Evolutionary conservation across 2,888 invertebrate species (phyloP).

Genomic region (Lochmaea crataegi): DNA sequence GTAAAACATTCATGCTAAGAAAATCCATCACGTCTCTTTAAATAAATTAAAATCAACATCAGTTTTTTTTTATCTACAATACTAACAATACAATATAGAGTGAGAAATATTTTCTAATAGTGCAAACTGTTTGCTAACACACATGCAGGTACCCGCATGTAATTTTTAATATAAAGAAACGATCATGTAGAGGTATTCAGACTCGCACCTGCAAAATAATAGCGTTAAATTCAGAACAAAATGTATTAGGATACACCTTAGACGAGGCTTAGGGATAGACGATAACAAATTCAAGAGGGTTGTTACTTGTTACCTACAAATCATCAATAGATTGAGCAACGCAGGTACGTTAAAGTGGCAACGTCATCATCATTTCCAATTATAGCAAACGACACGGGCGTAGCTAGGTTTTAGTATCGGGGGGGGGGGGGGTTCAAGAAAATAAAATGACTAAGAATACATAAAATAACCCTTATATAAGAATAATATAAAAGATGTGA

Average conservation of each 20-base stretch:
- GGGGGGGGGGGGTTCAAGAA: too few species aligned
- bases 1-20: background rate
- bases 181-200: constrained; percentile 3
- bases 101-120: constrained; percentile 2
- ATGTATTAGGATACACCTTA: too few species aligned
- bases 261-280: background rate
- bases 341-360: too few species aligned
- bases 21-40: background rate
- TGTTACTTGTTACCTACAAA: too few species aligned
- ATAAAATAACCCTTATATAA: too few species aligned
- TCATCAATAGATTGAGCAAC: background rate
- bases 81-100: background rate
- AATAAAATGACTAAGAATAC: too few species aligned
- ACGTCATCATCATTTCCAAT: too few species aligned
- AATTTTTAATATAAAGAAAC: background rate
- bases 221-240: background rate
- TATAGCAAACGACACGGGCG: too few species aligned
- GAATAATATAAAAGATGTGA: too few species aligned
- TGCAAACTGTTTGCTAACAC: background rate
- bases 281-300: background rate
- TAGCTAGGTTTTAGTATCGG: too few species aligned
- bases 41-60: background rate
- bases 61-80: background rate
- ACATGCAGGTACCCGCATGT: constrained; percentile 20
- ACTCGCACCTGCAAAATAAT: constrained; percentile 23